phyloP scores from a whole-genome alignment of 2,113 vertebrate genomes.

The Cololabis saira region DNA sequence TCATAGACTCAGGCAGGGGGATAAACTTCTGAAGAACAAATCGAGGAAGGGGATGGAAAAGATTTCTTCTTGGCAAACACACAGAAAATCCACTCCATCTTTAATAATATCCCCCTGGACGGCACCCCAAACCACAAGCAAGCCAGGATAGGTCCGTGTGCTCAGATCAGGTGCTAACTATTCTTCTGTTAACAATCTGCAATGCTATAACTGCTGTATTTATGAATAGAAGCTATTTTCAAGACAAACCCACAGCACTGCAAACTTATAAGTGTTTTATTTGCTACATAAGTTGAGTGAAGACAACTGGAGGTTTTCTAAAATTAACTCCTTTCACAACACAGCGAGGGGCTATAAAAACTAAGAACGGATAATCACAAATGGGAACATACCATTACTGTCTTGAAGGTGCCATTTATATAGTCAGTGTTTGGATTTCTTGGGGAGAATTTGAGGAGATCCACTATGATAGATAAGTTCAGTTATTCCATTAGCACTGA shows the following conservation, averaged over 20 bases:
- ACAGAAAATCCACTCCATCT: conserved; percentile 45
- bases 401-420: not conserved
- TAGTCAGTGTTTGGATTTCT: conserved; percentile 22
- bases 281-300: conserved; percentile 1
- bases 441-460: conserved; percentile 14
- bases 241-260: not conserved
- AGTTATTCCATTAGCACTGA: conserved; percentile 22
- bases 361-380: conserved; percentile 5
- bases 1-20: conserved; percentile 48
- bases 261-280: not conserved
- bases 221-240: conserved; percentile 6
- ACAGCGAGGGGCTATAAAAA: conserved; percentile 2
- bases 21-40: conserved; percentile 42
- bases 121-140: conserved; percentile 29
- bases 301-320: not conserved
- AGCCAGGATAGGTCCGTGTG: conserved; percentile 25
- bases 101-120: conserved; percentile 55
- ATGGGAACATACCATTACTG: not conserved
- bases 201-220: not conserved
- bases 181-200: conserved; percentile 14
- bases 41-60: conserved; percentile 46
- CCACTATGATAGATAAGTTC: conserved; percentile 27
- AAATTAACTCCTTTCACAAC: conserved; percentile 19
- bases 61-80: conserved; percentile 61
- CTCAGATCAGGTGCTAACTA: conserved; percentile 1